Base-by-base conservation (phyloP, 2,888 invertebrate genomes). In the Campaea margaritaria region DNA sequence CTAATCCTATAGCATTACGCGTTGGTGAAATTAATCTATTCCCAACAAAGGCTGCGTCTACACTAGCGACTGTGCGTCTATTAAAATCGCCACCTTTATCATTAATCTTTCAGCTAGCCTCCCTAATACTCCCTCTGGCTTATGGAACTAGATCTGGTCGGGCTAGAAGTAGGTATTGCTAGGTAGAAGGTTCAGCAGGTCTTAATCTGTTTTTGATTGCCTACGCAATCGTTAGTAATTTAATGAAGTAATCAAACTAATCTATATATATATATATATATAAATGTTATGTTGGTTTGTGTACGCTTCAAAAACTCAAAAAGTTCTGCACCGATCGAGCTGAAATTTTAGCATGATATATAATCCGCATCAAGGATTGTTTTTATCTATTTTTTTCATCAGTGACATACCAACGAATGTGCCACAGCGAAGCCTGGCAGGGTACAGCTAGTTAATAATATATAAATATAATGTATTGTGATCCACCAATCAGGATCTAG, bases 31-130 rank as follows among this genome's bases (percentile, higher is more conserved):
- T 64, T 65, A 64, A 65, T 66, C 51, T 56, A 53, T 62, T 55
- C 52, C n/a, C 60, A 60, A 60, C 65, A 60, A 68, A 62, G 60
- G 64, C 51, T 58, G 46, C 53, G 58, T 60, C 50, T 45, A 55
- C 48, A 58, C 52, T 62, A 62, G 62, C 61, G 41, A 61, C 54
- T 51, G 60, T 42, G 62, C 60, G 47, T 66, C 46, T 61, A 58
- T 55, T 64, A 58, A 64, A 62, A 62, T 60, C 39, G 27, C 62
- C 54, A 46, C 13, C 57, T 57, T 56, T 55, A 60, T 58, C 43
- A 64, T 65, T 65, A 51, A 63, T 61, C 61, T 62, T 53, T 56
- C 43, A 45, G 53, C 47, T 38, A 42, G 47, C 16, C 51, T 46
- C 39, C 21, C 39, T 34, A 42, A 46, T 48, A 36, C 15, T 21